Percentiles rank a stretch among this genome's conserved stretches.
Conservation (phyloP, 2,888 invertebrate genomes). For the Amaurobius ferox region DNA sequence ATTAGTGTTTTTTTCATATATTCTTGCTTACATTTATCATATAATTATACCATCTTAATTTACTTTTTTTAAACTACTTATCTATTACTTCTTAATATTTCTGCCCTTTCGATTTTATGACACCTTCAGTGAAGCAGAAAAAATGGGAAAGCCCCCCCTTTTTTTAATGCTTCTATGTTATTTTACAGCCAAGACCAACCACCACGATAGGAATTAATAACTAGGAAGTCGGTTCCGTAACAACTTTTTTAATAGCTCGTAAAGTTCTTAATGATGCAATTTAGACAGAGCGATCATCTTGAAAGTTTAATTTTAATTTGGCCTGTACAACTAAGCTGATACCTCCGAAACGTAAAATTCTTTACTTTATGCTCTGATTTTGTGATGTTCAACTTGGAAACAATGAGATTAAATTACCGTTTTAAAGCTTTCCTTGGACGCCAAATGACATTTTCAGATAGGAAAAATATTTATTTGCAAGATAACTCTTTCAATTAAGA, state of each 20-base stretch:
- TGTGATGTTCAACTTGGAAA: background rate
- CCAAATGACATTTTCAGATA: background rate
- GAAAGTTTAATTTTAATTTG: conserved; percentile 67
- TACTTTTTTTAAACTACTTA: no score
- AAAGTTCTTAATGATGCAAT: conserved; percentile 58
- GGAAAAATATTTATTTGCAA: background rate
- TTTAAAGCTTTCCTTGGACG: background rate
- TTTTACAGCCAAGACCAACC: conserved; percentile 27
- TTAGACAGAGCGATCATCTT: conserved; percentile 46
- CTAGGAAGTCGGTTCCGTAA: conserved; percentile 16
- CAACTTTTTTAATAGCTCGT: conserved; percentile 48
- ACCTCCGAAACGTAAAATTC: background rate
- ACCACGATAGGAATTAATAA: conserved; percentile 37
- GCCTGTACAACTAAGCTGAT: conserved; percentile 2
- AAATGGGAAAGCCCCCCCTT: background rate
- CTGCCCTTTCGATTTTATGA: conserved; percentile 7
- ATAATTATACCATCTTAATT: no score
- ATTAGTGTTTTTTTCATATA: no score
- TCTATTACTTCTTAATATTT: background rate
- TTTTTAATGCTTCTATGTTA: conserved; percentile 8
- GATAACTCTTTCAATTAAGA: background rate
- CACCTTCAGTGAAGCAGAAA: background rate
- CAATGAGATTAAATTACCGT: conserved; percentile 17
- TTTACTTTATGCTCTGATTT: background rate
- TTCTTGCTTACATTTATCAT: no score